Evolutionary conservation across 2,797 vertebrate genomes (phyloP), one percentile per base, ranked within the genome.

Genomic region (Thunnus albacares): DNA sequence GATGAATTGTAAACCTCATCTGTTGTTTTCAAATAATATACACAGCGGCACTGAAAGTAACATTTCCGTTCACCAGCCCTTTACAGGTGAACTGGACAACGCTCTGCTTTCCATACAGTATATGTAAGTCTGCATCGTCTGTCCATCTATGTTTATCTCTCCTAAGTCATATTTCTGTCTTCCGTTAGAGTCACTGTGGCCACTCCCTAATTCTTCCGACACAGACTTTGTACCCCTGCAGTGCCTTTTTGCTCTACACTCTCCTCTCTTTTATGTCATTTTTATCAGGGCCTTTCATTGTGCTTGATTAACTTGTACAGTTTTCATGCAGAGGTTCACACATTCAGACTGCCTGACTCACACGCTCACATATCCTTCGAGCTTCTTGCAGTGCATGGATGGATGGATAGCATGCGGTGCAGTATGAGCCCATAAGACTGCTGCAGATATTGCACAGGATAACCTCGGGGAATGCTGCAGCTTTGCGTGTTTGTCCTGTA

Each of bases 351-450:
- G 61, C n/a, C 55, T 67, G 49, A 64, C n/a, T 71, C 20, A 15
- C 71, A 58, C 1, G 2, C 59, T 85, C 56, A 22, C 33, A 45
- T 52, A 22, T 71, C 70, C 55, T 55, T 12, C 2, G 61, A 77
- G 68, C 12, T 35, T 5, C 35, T 14, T 38, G 52, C 45, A 56
- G 9, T 18, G 33, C 15, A 51, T 58, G 1, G 66, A 83, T 76
- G n/a, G 82, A 71, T 77, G 59, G 60, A 70, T 81, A 20, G 55
- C 53, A 45, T 43, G 71, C 67, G 68, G 69, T 77, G 65, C 62
- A 57, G 75, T 78, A 71, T 71, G 63, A 69, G 24, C 59, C 62
- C 14, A 26, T 38, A 10, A 59, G 35, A 43, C 73, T 14, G 61
- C 49, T 60, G 71, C 43, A 66, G 52, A 68, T 60, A 47, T 71